Evolutionary conservation across 2,888 invertebrate genomes (phyloP), one percentile per base, ranked within the genome.

Genomic region (Chalcis sispes): DNA sequence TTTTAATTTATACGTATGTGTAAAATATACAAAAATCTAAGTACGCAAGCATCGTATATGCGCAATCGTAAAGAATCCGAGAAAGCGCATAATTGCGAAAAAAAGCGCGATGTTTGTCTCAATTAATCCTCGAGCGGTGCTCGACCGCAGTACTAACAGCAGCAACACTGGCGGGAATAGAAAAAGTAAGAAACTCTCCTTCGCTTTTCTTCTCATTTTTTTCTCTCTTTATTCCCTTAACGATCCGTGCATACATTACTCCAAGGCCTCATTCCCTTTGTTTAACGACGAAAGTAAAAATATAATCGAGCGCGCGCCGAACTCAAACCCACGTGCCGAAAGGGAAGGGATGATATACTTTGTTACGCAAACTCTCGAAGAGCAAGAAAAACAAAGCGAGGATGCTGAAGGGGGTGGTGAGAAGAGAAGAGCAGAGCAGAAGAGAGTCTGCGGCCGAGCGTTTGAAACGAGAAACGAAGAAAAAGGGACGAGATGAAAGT

Each of bases 171-270:
- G 25, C 15, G 25, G 29, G 62, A 65, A 50, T n/a, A n/a, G n/a
- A n/a, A n/a, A n/a, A n/a, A n/a, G n/a, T n/a, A n/a, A n/a, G n/a
- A 78, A 72, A 62, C 54, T 29, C 59, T 42, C 48, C n/a, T 36
- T 25, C 46, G 23, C 54, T 74, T 72, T 66, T 40, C 58, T 66
- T 72, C 61, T 32, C 54, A 25, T 62, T 72, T 70, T 70, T 65
- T 72, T 13, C 20, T 13, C 20, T 7, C 52, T 54, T 52, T 40
- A 5, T 59, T 59, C 29, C 23, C 42, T 62, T 71, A 62, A 71
- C 50, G 62, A 69, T 69, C 29, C 27, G 32, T 36, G 69, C 59
- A 69, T 69, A 59, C 50, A 50, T 61, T 52, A 70, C 58, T 25
- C 20, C n/a, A n/a, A n/a, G 36, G 46, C 48, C 27, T 50, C 40